phyloP scores from a whole-genome alignment of 2,888 invertebrate genomes.

The Chloromyia formosa region DNA sequence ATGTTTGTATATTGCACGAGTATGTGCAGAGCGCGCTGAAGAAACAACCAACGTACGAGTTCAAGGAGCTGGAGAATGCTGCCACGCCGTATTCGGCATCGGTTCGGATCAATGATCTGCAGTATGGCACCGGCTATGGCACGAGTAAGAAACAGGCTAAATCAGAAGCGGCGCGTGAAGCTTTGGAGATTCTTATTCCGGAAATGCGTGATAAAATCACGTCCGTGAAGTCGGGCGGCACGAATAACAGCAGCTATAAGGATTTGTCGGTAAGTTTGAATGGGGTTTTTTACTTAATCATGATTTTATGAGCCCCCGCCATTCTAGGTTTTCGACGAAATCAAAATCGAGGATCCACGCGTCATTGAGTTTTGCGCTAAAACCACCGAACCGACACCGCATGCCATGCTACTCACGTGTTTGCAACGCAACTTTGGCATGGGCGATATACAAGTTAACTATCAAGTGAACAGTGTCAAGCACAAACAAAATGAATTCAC shows the following conservation, averaged over 20 bases:
- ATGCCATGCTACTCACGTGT: slow-evolving; percentile 91
- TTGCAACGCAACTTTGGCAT: slow-evolving; percentile 92
- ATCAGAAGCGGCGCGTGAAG: slow-evolving; percentile 88
- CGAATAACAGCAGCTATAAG: slow-evolving; percentile 63
- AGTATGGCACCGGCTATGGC: slow-evolving; percentile 93
- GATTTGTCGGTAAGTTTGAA: slow-evolving; percentile 66
- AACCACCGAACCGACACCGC: slow-evolving; percentile 94
- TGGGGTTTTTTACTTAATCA: too few relatives aligned
- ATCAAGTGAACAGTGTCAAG: slow-evolving; percentile 85
- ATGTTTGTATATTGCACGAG: slow-evolving; percentile 95
- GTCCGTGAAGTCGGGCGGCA: slow-evolving; percentile 65
- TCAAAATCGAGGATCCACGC: slow-evolving; percentile 92
- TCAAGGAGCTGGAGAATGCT: slow-evolving; percentile 92
- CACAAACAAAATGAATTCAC: slow-evolving; percentile 93
- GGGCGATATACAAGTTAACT: slow-evolving; percentile 86
- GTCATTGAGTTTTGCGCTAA: slow-evolving; percentile 95
- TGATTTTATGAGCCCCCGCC: too few relatives aligned
- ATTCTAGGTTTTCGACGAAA: slow-evolving; percentile 87
- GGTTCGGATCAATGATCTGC: slow-evolving; percentile 89
- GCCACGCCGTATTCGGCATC: slow-evolving; percentile 94
- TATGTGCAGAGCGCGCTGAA: slow-evolving; percentile 95
- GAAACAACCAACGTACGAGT: slow-evolving; percentile 92
- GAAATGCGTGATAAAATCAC: slow-evolving; percentile 86
- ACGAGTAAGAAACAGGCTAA: slow-evolving; percentile 97
- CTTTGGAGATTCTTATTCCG: slow-evolving; percentile 90